Percentiles rank a stretch among this genome's conserved stretches.
Conservation (phyloP, 2,888 invertebrate genomes). For the Rhogogaster chlorosoma region DNA sequence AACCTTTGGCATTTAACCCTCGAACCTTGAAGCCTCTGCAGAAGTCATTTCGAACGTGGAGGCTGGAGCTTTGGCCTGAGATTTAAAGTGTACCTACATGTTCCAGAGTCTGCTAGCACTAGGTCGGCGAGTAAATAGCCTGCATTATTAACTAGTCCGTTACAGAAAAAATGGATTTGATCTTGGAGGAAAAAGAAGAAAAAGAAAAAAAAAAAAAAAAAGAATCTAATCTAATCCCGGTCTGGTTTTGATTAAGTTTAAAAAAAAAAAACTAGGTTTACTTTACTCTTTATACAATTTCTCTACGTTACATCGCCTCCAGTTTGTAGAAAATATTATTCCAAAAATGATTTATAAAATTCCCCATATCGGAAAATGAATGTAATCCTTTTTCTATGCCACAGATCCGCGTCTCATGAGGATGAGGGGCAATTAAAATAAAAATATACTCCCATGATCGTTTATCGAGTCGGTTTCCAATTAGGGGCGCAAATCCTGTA, state of each 20-base stretch:
- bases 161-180: neutral
- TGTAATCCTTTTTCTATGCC: neutral
- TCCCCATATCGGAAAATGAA: neutral
- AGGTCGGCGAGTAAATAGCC: neutral
- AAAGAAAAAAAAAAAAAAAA: too few species aligned
- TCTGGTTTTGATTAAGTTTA: neutral
- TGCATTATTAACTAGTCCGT: constrained; percentile 12
- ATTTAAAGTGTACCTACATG: constrained; percentile 5
- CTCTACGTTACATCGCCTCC: neutral
- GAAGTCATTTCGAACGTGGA: constrained; percentile 7
- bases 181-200: neutral
- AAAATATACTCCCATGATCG: neutral
- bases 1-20: constrained; percentile 21
- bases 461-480: neutral
- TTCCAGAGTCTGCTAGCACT: neutral
- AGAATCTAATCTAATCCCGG: neutral
- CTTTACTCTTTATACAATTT: neutral
- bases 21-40: neutral
- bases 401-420: neutral
- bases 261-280: neutral
- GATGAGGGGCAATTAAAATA: neutral
- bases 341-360: neutral
- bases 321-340: neutral
- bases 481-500: neutral
- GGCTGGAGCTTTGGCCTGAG: neutral